These are phyloP conservation scores for Mus spicilegus DNA, from an alignment of 2,113 vertebrate species.

Conservation along the genomic window DNA sequence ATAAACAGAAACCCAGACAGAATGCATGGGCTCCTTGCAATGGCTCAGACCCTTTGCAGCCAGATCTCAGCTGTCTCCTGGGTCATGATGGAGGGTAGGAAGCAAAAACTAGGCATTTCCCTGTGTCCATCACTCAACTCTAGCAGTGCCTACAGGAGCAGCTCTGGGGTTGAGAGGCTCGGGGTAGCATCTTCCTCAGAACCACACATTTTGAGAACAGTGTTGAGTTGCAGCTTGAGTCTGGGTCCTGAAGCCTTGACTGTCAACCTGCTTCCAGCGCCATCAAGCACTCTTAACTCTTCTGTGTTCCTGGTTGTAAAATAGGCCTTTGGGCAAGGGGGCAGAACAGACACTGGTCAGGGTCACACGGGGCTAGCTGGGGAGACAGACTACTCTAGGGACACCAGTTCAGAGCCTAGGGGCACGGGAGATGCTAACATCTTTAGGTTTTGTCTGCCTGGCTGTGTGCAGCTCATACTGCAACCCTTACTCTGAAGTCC, in stretches of 20 bases:
- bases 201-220: neutral
- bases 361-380: rapidly evolving
- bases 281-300: rapidly evolving
- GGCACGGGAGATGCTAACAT: neutral
- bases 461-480: neutral
- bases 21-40: neutral
- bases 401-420: rapidly evolving
- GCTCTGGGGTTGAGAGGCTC: neutral
- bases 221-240: neutral
- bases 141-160: rapidly evolving
- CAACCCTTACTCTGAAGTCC: neutral
- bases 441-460: neutral
- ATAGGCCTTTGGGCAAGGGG: neutral
- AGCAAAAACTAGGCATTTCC: rapidly evolving
- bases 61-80: neutral
- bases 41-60: conserved; percentile 17
- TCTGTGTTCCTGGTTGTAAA: neutral
- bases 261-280: neutral
- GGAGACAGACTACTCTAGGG: neutral
- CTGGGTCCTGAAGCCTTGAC: neutral
- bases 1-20: conserved; percentile 72
- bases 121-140: rapidly evolving
- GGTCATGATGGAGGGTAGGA: neutral
- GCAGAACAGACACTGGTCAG: neutral
- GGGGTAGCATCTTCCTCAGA: neutral